Base-by-base conservation (phyloP, 37 sponge, comb jelly and placozoan genomes). In the Chondrosia reniformis region DNA sequence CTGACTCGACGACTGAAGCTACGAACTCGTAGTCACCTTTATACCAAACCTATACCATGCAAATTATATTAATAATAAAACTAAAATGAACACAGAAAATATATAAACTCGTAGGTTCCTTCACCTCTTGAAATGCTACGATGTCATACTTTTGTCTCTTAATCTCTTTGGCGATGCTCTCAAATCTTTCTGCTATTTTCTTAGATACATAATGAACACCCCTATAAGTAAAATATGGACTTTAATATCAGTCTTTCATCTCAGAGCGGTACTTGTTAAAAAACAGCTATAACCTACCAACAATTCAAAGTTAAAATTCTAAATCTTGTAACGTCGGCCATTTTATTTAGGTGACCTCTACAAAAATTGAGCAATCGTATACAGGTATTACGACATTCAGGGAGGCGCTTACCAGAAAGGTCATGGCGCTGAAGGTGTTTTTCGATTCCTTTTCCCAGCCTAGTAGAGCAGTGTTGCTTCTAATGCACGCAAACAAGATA, bases 361-460 rank as follows among this genome's bases (percentile, higher is more conserved):
- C n/a, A n/a, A n/a, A n/a, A n/a, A n/a, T n/a, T n/a, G n/a, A n/a
- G n/a, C n/a, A n/a, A n/a, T n/a, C n/a, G n/a, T n/a, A n/a, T n/a
- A n/a, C n/a, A n/a, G n/a, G n/a, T n/a, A n/a, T n/a, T n/a, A n/a
- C n/a, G n/a, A n/a, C n/a, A n/a, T n/a, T n/a, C n/a, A n/a, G n/a
- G n/a, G n/a, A n/a, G n/a, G n/a, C n/a, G n/a, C n/a, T n/a, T n/a
- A n/a, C n/a, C n/a, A n/a, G n/a, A n/a, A n/a, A n/a, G n/a, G n/a
- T n/a, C n/a, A 69, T 69, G 72, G 72, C 72, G 39, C 75, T 86
- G 56, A 86, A 63, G 40, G 54, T 86, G 21, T 90, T 86, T 75
- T 90, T 83, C 66, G 91, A 90, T 57, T 46, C 87, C 30, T 86
- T 90, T 57, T 90, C 91, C 28, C 87, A 90, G 81, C 91, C 91